These are phyloP conservation scores for Mesocentrotus franciscanus DNA, from an alignment of 53 echinoderm and acorn worm genomes.

Conservation along the genomic window DNA sequence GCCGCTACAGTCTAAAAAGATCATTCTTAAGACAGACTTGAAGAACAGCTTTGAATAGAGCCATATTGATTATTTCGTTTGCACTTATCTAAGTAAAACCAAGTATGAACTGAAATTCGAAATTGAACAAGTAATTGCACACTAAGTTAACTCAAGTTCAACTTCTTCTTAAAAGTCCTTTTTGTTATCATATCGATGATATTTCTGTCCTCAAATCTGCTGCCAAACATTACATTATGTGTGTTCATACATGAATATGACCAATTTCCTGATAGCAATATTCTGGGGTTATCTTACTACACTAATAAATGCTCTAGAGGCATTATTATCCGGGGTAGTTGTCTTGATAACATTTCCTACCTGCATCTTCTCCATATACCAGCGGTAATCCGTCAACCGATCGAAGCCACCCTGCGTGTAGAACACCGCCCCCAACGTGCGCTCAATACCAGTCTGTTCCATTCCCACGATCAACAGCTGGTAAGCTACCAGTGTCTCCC, in stretches of 20 bases:
- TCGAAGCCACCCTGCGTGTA: slow-evolving; percentile 89
- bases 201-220: background rate
- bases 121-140: no score
- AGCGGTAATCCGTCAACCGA: slow-evolving; percentile 78
- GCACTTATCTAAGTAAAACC: no score
- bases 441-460: slow-evolving; percentile 95
- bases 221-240: background rate
- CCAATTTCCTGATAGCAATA: no score
- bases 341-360: slow-evolving; percentile 25
- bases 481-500: slow-evolving; percentile 92
- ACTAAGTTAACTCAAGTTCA: no score
- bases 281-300: no score
- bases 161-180: no score
- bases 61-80: no score
- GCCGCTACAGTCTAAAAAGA: background rate
- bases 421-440: slow-evolving; percentile 92
- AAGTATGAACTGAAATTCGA: no score
- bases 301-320: background rate
- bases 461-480: slow-evolving; percentile 92
- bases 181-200: no score
- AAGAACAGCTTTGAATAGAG: no score
- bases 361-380: slow-evolving; percentile 92
- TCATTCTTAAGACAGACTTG: no score
- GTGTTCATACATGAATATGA: no score
- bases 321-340: background rate